These are phyloP conservation scores for Cyprinella venusta DNA, from an alignment of 2,797 vertebrate species.

Conservation along the genomic window DNA sequence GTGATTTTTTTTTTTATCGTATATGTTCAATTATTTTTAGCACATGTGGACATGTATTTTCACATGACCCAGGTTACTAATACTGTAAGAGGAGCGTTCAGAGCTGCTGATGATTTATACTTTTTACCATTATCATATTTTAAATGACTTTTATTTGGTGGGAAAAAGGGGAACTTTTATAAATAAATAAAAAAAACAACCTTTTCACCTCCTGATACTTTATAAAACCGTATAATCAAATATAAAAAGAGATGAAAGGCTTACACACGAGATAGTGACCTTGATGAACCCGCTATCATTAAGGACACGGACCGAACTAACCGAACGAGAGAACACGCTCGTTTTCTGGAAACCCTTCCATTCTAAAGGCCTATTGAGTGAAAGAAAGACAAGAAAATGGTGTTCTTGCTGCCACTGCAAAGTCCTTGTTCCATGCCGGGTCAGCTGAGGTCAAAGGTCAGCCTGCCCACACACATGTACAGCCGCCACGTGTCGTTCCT, in stretches of 20 bases:
- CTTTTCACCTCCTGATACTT: slow-evolving; percentile 64
- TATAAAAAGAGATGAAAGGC: slow-evolving; percentile 61
- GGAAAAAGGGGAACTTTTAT: slow-evolving; percentile 60
- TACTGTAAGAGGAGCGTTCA: slow-evolving; percentile 68
- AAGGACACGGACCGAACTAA: slow-evolving; percentile 36
- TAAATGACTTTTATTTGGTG: slow-evolving; percentile 61
- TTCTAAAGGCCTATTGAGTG: background rate
- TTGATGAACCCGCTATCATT: slow-evolving; percentile 55
- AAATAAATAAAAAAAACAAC: slow-evolving; percentile 38
- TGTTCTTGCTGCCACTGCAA: slow-evolving; percentile 35
- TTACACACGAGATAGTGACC: slow-evolving; percentile 53
- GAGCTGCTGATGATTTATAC: slow-evolving; percentile 74
- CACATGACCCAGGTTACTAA: slow-evolving; percentile 68
- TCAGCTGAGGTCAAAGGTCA: slow-evolving; percentile 30
- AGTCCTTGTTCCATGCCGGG: slow-evolving; percentile 23
- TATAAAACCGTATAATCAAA: slow-evolving; percentile 59
- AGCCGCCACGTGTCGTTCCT: slow-evolving; percentile 11
- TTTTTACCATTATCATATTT: slow-evolving; percentile 70
- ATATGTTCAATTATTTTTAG: slow-evolving; percentile 61
- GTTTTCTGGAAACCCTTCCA: slow-evolving; percentile 31
- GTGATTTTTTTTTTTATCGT: slow-evolving; percentile 57
- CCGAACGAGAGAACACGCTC: background rate
- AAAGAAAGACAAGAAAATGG: slow-evolving; percentile 20
- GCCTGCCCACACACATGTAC: slow-evolving; percentile 26
- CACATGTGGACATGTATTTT: slow-evolving; percentile 72